Conservation (phyloP, 2,888 invertebrate genomes). For the Latheticus oryzae region DNA sequence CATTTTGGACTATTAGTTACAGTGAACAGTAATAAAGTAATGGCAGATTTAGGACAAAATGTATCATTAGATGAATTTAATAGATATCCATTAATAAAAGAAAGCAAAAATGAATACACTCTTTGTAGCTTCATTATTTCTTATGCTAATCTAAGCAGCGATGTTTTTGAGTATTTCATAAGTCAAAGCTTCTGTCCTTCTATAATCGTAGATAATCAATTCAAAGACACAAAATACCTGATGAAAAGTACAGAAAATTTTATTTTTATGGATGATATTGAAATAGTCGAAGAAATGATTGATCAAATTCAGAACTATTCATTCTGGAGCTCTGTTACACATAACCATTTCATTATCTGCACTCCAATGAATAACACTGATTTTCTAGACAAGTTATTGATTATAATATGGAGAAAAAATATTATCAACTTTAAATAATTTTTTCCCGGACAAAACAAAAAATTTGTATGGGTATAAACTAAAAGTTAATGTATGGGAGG, state of each 20-base stretch:
- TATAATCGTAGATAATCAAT: too few species aligned
- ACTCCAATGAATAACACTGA: neutral
- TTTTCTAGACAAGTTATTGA: conserved; percentile 3
- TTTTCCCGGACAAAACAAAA: conserved; percentile 29
- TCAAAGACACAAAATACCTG: too few species aligned
- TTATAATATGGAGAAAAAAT: conserved; percentile 18
- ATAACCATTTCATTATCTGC: conserved; percentile 31
- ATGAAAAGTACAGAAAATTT: conserved; percentile 22
- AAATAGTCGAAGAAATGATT: conserved; percentile 2
- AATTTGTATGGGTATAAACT: conserved; percentile 31
- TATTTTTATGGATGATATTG: conserved; percentile 24
- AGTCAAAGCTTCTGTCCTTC: too few species aligned
- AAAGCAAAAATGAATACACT: too few species aligned
- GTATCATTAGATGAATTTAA: too few species aligned
- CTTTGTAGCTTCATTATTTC: conserved; percentile 14
- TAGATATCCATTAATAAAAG: too few species aligned
- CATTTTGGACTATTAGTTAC: too few species aligned
- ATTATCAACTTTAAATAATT: conserved; percentile 25
- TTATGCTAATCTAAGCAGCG: too few species aligned
- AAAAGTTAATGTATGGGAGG: conserved; percentile 17
- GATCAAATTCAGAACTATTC: conserved; percentile 4
- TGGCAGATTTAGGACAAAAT: too few species aligned
- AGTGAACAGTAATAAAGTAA: too few species aligned
- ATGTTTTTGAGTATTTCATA: too few species aligned
- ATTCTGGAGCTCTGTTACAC: conserved; percentile 21